These are phyloP conservation scores for Cyphotilapia sp. DNA, from an alignment of 2,113 vertebrate species.

Conservation along the genomic window DNA sequence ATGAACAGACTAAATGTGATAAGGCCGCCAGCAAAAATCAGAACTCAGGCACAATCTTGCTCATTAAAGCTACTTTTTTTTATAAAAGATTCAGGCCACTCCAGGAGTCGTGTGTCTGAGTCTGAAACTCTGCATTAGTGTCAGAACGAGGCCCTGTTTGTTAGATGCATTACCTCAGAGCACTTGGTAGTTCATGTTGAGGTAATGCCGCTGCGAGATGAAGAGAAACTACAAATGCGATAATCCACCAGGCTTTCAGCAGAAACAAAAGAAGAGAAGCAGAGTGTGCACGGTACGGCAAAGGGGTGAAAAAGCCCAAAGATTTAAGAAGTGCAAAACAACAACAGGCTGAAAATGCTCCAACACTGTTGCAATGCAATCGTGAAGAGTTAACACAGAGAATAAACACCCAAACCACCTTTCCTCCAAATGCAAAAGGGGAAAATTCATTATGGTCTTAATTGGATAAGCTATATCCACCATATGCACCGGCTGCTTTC, in stretches of 20 bases:
- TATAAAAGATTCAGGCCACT: slow-evolving; percentile 49
- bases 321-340: not conserved
- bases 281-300: not conserved
- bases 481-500: slow-evolving; percentile 9
- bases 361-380: not conserved
- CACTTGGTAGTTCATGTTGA: slow-evolving; percentile 14
- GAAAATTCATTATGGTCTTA: slow-evolving; percentile 33
- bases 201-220: not conserved
- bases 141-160: not conserved
- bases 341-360: not conserved
- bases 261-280: not conserved
- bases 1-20: slow-evolving; percentile 21
- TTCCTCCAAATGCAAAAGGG: slow-evolving; percentile 28
- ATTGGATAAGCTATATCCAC: slow-evolving; percentile 40
- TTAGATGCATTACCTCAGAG: slow-evolving; percentile 26
- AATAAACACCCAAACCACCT: not conserved
- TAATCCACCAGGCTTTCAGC: not conserved
- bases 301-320: not conserved
- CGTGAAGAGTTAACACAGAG: not conserved
- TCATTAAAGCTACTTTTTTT: slow-evolving; percentile 24
- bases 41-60: slow-evolving; percentile 2
- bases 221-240: not conserved
- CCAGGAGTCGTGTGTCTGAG: not conserved
- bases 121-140: not conserved
- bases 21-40: slow-evolving; percentile 18